phyloP scores from a whole-genome alignment of 1,140 invertebrate species.

The Magallana ariakensis region DNA sequence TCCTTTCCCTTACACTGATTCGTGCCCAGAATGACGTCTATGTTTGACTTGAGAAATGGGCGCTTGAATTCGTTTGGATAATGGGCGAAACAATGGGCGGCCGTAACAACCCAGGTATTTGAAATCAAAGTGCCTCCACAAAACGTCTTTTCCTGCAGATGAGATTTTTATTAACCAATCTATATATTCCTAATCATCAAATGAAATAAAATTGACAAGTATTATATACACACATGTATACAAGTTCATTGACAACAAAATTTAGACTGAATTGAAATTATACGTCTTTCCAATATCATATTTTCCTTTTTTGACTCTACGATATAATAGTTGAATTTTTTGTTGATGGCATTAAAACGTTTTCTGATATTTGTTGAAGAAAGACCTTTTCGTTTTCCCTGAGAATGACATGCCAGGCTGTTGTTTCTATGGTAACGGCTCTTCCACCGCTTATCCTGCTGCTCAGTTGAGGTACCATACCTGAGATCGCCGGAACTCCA shows the following conservation, averaged over 20 bases:
- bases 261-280: too few species aligned
- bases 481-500: constrained; percentile 27
- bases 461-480: constrained; percentile 39
- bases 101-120: constrained; percentile 66
- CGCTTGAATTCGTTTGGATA: constrained; percentile 64
- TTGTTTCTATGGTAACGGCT: constrained; percentile 58
- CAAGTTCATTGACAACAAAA: too few species aligned
- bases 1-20: constrained; percentile 63
- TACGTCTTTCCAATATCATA: too few species aligned
- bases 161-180: too few species aligned
- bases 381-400: constrained; percentile 58
- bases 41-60: constrained; percentile 56
- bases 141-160: constrained; percentile 66
- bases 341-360: too few species aligned
- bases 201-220: too few species aligned
- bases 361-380: too few species aligned
- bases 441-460: constrained; percentile 65
- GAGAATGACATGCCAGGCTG: constrained; percentile 71
- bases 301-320: too few species aligned
- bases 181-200: too few species aligned
- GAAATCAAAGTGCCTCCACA: constrained; percentile 70
- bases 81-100: constrained; percentile 69
- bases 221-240: too few species aligned
- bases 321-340: too few species aligned
- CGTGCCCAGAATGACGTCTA: constrained; percentile 66